Evolutionary conservation across 2,888 invertebrate species (phyloP).

Genomic region (Polyploca ridens): DNA sequence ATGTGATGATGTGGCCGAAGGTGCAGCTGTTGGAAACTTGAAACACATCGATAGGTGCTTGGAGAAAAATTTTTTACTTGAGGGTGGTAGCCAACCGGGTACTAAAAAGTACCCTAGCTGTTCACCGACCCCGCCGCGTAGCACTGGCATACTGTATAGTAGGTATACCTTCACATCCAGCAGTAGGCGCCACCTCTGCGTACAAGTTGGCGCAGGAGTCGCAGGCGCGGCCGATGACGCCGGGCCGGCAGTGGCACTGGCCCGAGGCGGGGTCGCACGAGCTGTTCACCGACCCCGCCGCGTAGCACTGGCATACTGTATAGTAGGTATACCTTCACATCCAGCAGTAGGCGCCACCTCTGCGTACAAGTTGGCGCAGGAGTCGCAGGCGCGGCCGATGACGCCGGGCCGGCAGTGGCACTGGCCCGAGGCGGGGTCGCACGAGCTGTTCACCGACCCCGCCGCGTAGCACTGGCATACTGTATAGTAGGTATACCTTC

Average conservation of each 20-base stretch:
- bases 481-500: constrained; percentile 84
- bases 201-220: constrained; percentile 96
- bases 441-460: constrained; percentile 92
- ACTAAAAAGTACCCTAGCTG: too few relatives aligned
- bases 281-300: constrained; percentile 92
- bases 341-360: constrained; percentile 94
- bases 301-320: constrained; percentile 98
- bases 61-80: too few relatives aligned
- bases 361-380: constrained; percentile 96
- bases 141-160: constrained; percentile 95
- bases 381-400: constrained; percentile 95
- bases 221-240: constrained; percentile 96
- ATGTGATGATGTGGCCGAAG: too few relatives aligned
- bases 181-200: constrained; percentile 93
- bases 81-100: too few relatives aligned
- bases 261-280: constrained; percentile 92
- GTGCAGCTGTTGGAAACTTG: too few relatives aligned
- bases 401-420: constrained; percentile 96
- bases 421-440: constrained; percentile 92
- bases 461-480: constrained; percentile 94
- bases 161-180: constrained; percentile 93
- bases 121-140: constrained; percentile 94
- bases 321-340: constrained; percentile 90
- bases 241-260: constrained; percentile 95
- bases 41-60: too few relatives aligned